phyloP scores from a whole-genome alignment of 1,140 invertebrate species.

The Drusus annulatus region DNA sequence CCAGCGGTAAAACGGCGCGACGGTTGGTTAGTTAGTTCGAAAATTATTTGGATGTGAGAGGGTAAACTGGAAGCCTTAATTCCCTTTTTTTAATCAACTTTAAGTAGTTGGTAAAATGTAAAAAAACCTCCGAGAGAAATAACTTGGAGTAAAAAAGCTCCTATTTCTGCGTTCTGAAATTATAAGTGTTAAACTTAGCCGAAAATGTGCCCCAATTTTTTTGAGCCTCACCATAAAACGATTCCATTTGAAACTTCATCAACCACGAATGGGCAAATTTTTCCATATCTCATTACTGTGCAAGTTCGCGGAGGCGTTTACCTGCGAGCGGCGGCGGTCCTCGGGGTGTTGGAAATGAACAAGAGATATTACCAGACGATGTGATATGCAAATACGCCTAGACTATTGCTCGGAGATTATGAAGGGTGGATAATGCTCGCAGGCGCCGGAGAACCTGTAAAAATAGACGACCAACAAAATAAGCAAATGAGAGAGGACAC shows the following conservation, averaged over 20 bases:
- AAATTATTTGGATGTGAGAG: too few relatives aligned
- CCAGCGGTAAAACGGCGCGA: too few relatives aligned
- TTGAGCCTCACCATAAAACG: slow-evolving; percentile 32
- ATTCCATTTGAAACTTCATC: slow-evolving; percentile 37
- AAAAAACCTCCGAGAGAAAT: too few relatives aligned
- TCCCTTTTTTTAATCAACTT: too few relatives aligned
- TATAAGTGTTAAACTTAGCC: too few relatives aligned
- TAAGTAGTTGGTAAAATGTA: too few relatives aligned
- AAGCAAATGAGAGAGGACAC: slow-evolving; percentile 37
- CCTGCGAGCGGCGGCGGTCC: slow-evolving; percentile 26
- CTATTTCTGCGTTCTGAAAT: too few relatives aligned
- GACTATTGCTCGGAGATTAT: slow-evolving; percentile 50
- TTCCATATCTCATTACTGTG: slow-evolving; percentile 56
- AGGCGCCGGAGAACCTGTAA: slow-evolving; percentile 48
- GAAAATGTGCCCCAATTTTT: not conserved
- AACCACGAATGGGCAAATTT: slow-evolving; percentile 42
- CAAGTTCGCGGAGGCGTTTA: slow-evolving; percentile 45
- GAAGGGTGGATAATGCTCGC: slow-evolving; percentile 48
- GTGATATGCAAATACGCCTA: slow-evolving; percentile 48
- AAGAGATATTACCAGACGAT: slow-evolving; percentile 55
- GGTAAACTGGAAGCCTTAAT: too few relatives aligned
- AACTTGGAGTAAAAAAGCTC: too few relatives aligned
- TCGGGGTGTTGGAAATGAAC: slow-evolving; percentile 35
- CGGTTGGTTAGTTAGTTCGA: too few relatives aligned
- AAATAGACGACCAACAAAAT: slow-evolving; percentile 52